Conservation (phyloP, 2,113 vertebrate genomes). For the Phaethon lepturus region DNA sequence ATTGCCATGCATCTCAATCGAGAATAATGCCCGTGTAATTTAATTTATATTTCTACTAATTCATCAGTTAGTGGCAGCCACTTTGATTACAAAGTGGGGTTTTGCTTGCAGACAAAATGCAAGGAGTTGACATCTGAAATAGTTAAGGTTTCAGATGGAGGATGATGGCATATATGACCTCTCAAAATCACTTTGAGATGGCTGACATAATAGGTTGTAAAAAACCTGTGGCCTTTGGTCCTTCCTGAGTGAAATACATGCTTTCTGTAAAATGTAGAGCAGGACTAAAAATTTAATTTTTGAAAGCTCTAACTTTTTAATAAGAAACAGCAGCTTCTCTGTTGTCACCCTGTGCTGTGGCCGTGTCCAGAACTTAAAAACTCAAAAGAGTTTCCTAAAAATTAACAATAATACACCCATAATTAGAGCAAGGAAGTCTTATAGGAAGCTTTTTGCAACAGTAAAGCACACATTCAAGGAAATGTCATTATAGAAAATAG, state of each 20-base stretch:
- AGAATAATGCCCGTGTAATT: neutral
- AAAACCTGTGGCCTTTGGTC: neutral
- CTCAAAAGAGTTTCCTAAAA: neutral
- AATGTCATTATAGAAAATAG: neutral
- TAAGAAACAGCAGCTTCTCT: neutral
- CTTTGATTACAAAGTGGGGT: neutral
- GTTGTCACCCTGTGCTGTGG: neutral
- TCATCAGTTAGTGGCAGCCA: neutral
- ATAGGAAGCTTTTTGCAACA: neutral
- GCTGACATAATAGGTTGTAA: neutral
- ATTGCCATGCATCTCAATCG: neutral
- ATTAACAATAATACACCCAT: neutral
- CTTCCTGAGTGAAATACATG: neutral
- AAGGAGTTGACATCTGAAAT: neutral
- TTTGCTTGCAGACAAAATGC: neutral
- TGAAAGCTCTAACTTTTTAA: neutral
- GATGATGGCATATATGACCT: neutral
- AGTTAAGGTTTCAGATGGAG: neutral
- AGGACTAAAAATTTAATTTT: neutral
- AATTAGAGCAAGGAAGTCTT: neutral
- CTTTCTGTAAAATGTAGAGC: neutral
- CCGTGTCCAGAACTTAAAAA: neutral
- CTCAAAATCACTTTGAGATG: neutral
- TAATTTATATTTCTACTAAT: neutral
- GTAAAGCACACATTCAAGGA: neutral